Conservation (phyloP, 2,888 invertebrate genomes). For the Ochropacha duplaris region DNA sequence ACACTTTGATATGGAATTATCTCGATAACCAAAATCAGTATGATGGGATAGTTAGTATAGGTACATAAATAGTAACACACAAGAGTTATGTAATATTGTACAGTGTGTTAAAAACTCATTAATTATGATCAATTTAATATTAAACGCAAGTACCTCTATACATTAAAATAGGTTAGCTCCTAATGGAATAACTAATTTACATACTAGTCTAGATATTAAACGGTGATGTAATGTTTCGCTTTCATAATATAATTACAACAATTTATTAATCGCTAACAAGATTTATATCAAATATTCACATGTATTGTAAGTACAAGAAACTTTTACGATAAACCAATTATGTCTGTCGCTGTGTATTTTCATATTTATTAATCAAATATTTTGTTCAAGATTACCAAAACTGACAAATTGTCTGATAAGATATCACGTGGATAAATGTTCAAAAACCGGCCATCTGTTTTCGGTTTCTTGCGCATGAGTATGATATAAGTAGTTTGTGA, state of each 20-base stretch:
- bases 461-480: too few species aligned
- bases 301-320: neutral
- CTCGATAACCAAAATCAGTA: too few species aligned
- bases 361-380: too few species aligned
- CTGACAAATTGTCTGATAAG: too few species aligned
- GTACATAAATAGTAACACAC: too few species aligned
- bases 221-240: neutral
- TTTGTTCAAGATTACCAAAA: too few species aligned
- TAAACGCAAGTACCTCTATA: neutral
- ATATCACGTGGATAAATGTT: too few species aligned
- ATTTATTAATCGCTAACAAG: neutral
- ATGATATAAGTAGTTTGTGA: too few species aligned
- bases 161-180: neutral
- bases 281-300: neutral
- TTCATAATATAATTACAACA: slow-evolving; percentile 2
- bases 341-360: too few species aligned
- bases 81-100: neutral
- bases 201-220: neutral
- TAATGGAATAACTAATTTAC: neutral
- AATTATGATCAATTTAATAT: neutral
- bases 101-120: neutral
- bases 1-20: too few species aligned
- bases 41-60: too few species aligned
- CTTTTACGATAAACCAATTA: neutral
- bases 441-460: too few species aligned